Conservation (phyloP, 2,797 vertebrate species). For the Danio kyathit region DNA sequence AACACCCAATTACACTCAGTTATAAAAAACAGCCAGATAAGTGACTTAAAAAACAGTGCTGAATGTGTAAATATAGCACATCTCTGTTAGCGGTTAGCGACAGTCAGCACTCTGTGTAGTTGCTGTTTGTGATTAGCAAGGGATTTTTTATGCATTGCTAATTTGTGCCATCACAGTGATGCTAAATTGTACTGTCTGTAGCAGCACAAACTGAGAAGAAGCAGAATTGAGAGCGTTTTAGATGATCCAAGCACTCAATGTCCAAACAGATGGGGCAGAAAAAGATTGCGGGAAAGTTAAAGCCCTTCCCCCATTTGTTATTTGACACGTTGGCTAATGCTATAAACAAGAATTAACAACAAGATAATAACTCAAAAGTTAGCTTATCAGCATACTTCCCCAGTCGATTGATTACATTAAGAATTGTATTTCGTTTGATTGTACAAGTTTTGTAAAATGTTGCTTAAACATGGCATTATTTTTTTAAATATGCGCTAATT, state of each 20-base stretch:
- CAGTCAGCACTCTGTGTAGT: background rate
- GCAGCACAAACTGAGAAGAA: background rate
- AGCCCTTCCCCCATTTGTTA: constrained; percentile 29
- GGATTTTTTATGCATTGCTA: constrained; percentile 34
- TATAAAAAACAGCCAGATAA: background rate
- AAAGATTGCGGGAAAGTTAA: constrained; percentile 6
- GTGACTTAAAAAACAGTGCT: constrained; percentile 5
- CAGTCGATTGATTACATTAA: too few relatives aligned
- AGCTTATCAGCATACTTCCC: too few relatives aligned
- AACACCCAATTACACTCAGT: constrained; percentile 28
- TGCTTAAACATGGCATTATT: too few relatives aligned
- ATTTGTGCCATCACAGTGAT: constrained; percentile 31
- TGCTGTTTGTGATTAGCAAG: constrained; percentile 30
- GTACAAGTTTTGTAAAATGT: too few relatives aligned
- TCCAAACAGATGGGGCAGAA: constrained; percentile 26
- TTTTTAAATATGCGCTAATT: too few relatives aligned
- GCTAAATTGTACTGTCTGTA: background rate
- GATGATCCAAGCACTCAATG: constrained; percentile 15
- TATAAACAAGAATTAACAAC: constrained; percentile 25
- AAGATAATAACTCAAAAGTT: constrained; percentile 36
- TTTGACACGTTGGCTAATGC: constrained; percentile 35
- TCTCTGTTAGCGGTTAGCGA: background rate
- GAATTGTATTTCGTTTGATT: too few relatives aligned
- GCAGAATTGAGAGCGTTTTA: background rate
- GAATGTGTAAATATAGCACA: constrained; percentile 17